These are phyloP conservation scores for Scarus forsteni DNA, from an alignment of 2,797 vertebrate genomes.

Conservation along the genomic window DNA sequence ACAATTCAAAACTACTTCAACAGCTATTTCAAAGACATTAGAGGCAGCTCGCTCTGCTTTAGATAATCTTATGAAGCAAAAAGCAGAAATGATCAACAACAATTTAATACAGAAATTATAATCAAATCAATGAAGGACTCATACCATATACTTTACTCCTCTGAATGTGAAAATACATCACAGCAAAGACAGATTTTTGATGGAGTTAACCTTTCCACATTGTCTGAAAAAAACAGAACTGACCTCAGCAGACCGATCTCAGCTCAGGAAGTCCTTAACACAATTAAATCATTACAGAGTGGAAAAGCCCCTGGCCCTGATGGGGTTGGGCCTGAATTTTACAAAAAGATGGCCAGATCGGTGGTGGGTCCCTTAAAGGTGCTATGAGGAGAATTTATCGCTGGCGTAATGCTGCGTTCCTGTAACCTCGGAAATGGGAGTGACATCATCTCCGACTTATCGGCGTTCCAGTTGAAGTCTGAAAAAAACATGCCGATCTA, in stretches of 20 bases:
- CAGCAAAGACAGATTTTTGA: not conserved
- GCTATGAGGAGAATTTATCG: too few species aligned
- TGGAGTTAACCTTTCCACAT: too few species aligned
- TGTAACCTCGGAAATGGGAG: too few species aligned
- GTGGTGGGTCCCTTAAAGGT: too few species aligned
- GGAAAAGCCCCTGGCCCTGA: not conserved
- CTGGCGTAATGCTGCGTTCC: too few species aligned
- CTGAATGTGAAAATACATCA: not conserved
- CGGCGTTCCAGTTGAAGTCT: too few species aligned
- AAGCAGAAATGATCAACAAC: not conserved
- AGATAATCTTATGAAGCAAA: not conserved
- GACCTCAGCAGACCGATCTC: not conserved
- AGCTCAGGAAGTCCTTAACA: not conserved
- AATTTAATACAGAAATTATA: not conserved
- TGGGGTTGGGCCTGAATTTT: not conserved
- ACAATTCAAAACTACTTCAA: too few species aligned
- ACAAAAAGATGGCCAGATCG: not conserved
- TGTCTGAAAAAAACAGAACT: not conserved
- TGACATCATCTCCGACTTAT: too few species aligned
- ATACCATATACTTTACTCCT: not conserved
- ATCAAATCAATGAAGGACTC: not conserved
- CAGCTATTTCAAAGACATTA: too few species aligned
- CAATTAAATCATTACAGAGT: not conserved
- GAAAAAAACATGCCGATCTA: too few species aligned
- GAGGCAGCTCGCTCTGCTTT: not conserved